Evolutionary conservation across 2,113 vertebrate species (phyloP).

Genomic region (Rhodinocichla rosea): DNA sequence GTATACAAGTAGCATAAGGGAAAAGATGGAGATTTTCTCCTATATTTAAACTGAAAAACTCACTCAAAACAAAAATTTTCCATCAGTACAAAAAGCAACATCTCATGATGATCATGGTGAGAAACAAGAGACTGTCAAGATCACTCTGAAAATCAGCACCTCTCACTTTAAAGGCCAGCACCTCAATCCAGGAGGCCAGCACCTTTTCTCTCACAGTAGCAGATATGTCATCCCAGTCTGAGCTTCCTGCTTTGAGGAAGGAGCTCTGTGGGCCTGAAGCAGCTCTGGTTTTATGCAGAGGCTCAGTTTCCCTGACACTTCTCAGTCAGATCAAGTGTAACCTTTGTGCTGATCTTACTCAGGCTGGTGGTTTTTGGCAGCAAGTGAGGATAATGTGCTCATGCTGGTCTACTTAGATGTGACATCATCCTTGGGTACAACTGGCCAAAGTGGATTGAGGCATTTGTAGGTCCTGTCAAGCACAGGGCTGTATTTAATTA

Average conservation of each 20-base stretch:
- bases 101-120: not conserved
- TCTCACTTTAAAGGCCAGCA: not conserved
- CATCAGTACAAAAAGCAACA: not conserved
- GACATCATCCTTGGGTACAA: not conserved
- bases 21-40: not conserved
- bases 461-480: not conserved
- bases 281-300: not conserved
- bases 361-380: not conserved
- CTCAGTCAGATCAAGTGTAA: not conserved
- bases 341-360: not conserved
- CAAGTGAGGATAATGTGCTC: accelerated
- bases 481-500: constrained; percentile 33
- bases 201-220: not conserved
- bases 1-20: not conserved
- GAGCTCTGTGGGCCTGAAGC: accelerated
- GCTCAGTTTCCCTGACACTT: not conserved
- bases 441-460: not conserved
- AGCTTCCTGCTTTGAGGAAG: not conserved
- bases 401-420: not conserved
- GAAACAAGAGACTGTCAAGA: not conserved
- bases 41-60: not conserved
- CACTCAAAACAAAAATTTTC: not conserved
- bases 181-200: not conserved
- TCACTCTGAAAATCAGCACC: not conserved
- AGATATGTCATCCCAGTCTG: not conserved